Conservation (phyloP, 2,888 invertebrate genomes). For the Mythimna lalbum region DNA sequence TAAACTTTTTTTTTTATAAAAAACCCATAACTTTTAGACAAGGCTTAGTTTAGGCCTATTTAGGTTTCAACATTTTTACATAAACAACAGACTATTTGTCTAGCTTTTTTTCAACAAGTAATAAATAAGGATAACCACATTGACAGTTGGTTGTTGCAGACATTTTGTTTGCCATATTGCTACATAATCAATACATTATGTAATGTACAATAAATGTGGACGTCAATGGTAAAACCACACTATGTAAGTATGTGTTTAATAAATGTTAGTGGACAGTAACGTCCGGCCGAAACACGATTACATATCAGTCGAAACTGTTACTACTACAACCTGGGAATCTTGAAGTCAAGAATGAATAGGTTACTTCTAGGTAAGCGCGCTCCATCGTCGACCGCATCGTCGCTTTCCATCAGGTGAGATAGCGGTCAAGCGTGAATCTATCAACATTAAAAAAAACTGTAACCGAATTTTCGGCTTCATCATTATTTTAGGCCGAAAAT, state of each 20-base stretch:
- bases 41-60: background rate
- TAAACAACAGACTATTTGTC: background rate
- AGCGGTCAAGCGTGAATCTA: too few species aligned
- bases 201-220: constrained; percentile 9
- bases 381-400: too few species aligned
- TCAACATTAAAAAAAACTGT: too few species aligned
- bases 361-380: too few species aligned
- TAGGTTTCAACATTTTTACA: background rate
- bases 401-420: too few species aligned
- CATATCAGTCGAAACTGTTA: too few species aligned
- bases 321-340: too few species aligned
- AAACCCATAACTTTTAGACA: background rate
- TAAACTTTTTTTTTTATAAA: too few species aligned
- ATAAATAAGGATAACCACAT: constrained; percentile 18
- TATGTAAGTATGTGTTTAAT: background rate
- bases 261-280: background rate
- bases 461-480: too few species aligned
- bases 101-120: background rate
- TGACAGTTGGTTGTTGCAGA: background rate
- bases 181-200: constrained; percentile 20
- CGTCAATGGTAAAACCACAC: constrained; percentile 13
- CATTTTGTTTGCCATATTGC: constrained; percentile 12
- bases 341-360: too few species aligned
- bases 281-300: too few species aligned
- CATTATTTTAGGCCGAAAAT: background rate